Evolutionary conservation across 1,140 invertebrate genomes (phyloP).

Genomic region (Drosophila miranda): DNA sequence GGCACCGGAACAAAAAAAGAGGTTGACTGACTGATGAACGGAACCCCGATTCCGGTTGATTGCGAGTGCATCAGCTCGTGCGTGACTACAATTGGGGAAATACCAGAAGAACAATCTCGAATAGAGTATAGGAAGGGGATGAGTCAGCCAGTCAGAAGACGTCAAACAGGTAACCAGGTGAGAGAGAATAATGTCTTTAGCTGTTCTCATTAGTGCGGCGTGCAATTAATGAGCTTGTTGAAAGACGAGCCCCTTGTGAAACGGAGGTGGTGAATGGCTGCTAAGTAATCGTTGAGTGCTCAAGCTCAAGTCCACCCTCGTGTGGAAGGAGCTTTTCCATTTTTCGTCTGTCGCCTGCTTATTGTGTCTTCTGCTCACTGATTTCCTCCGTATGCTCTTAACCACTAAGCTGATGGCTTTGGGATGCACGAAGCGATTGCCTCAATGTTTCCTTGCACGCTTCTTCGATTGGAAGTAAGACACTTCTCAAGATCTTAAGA

Average conservation of each 20-base stretch:
- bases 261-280: conserved; percentile 4
- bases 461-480: no score
- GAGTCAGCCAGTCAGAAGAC: conserved; percentile 1
- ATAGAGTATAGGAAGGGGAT: background rate
- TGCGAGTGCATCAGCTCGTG: conserved; percentile 15
- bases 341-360: conserved; percentile 14
- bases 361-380: conserved; percentile 47
- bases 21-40: conserved; percentile 8
- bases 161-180: background rate
- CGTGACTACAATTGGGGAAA: conserved; percentile 64
- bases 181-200: conserved; percentile 33
- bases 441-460: conserved; percentile 30
- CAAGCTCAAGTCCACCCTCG: background rate
- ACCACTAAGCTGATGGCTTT: conserved; percentile 51
- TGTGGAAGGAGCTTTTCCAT: background rate
- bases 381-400: conserved; percentile 53
- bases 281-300: conserved; percentile 50
- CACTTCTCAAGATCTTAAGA: background rate
- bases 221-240: conserved; percentile 54
- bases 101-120: conserved; percentile 42
- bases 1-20: background rate
- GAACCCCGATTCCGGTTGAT: conserved; percentile 31
- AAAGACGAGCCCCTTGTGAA: conserved; percentile 30
- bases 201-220: conserved; percentile 55
- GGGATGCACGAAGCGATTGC: background rate